Percentiles rank a stretch among this genome's conserved stretches.
phyloP scores from a whole-genome alignment of 2,888 invertebrate species.

The Apotomis turbidana region DNA sequence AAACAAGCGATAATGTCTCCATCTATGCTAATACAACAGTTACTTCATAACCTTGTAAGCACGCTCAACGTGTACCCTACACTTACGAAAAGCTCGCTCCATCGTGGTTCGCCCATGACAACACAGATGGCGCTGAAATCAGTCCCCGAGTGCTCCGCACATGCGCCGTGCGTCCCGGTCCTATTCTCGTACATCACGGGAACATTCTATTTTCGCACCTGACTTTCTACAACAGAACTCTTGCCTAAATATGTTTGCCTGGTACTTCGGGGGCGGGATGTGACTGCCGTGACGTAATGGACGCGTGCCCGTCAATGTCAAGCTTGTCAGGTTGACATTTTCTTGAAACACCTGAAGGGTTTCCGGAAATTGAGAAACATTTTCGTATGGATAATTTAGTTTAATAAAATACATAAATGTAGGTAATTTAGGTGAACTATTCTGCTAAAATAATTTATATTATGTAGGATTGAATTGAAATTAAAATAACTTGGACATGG shows the following conservation, averaged over 20 bases:
- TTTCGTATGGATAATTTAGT: not conserved
- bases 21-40: constrained; percentile 9
- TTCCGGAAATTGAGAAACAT: not conserved
- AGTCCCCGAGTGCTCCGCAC: constrained; percentile 49
- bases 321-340: constrained; percentile 48
- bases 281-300: constrained; percentile 80
- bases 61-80: not conserved
- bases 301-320: constrained; percentile 73
- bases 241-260: constrained; percentile 65
- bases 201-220: constrained; percentile 76
- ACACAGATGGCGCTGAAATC: constrained; percentile 52
- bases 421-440: no score
- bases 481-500: no score
- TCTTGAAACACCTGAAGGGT: constrained; percentile 11
- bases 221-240: constrained; percentile 54
- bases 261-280: constrained; percentile 68
- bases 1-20: constrained; percentile 1
- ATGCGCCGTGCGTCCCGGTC: constrained; percentile 47
- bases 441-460: no score
- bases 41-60: not conserved
- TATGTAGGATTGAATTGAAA: no score
- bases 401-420: no score
- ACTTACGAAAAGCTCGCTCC: constrained; percentile 8
- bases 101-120: constrained; percentile 16
- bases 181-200: constrained; percentile 70